phyloP scores from a whole-genome alignment of 2,888 invertebrate species.

The Macaria liturata region DNA sequence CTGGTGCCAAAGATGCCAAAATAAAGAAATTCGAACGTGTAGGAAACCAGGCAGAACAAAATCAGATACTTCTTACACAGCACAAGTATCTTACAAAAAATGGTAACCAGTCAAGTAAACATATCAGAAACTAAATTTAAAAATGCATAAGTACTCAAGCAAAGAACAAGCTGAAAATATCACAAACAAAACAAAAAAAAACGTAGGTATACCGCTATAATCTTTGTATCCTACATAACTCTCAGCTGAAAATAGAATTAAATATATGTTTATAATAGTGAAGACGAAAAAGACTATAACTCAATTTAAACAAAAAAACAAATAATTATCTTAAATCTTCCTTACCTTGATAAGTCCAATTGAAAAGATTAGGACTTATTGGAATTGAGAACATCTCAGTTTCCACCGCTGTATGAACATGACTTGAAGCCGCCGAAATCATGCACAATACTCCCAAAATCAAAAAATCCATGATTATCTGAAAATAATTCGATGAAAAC shows the following conservation, averaged over 20 bases:
- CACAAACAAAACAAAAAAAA: slow-evolving; percentile 3
- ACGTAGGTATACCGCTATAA: slow-evolving; percentile 8
- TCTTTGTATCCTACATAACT: slow-evolving; percentile 16
- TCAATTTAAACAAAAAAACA: neutral
- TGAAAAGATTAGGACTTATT: slow-evolving; percentile 90
- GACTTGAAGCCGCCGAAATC: slow-evolving; percentile 40
- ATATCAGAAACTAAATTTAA: neutral
- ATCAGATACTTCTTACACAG: neutral
- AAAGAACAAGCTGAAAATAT: slow-evolving; percentile 1
- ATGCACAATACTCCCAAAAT: slow-evolving; percentile 40
- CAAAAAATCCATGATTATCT: slow-evolving; percentile 37
- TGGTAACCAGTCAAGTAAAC: too few species aligned
- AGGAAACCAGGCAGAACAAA: too few species aligned
- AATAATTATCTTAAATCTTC: neutral
- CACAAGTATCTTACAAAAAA: neutral
- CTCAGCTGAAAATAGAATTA: slow-evolving; percentile 17
- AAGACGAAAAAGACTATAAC: neutral
- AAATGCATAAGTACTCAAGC: slow-evolving; percentile 54
- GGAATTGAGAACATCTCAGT: slow-evolving; percentile 91
- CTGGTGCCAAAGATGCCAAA: neutral
- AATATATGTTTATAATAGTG: neutral
- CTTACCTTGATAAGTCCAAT: slow-evolving; percentile 89
- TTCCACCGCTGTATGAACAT: slow-evolving; percentile 82
- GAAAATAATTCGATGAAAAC: slow-evolving; percentile 23
- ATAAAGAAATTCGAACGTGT: neutral